Base-by-base conservation (phyloP, 2,113 vertebrate species). In the Actenoides lindsayi region DNA sequence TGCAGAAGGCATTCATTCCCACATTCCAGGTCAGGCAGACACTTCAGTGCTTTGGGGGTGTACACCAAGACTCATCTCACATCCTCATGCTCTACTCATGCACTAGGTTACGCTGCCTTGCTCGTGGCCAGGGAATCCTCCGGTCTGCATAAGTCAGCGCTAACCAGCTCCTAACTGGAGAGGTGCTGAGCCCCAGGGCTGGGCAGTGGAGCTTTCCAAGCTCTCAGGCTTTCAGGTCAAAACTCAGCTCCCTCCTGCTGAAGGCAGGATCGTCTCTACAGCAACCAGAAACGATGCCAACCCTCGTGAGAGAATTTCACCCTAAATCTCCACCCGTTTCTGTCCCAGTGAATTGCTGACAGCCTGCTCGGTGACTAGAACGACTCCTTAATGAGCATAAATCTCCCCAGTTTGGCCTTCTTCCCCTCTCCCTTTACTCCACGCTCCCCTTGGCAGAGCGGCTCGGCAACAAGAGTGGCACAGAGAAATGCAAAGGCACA, bases 101-200 rank as follows among this genome's bases (percentile, higher is more conserved):
- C 21, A 16, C 33, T 48, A 75, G 41, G 68, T 35, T 75, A 1
- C 4, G 18, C 35, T 56, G 79, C 87, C 53, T 41, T 71, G 35
- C 27, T 71, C 39, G 17, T 1, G 1, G 18, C 17, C 19, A 25
- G 39, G 6, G 46, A 70, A 71, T 46, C 28, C 41, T 67, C 1
- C 0, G 13, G 20, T 5, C 10, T 19, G 8, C 21, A 24, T 42
- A 33, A 46, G 53, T 23, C 39, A 13, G 64, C 1, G 1, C 71
- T 46, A 46, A 64, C 7, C 28, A 57, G 24, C 41, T 63, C 48
- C 35, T 33, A 67, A 41, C 20, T 28, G 59, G 35, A 81, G 80
- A 68, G 46, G 24, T 67, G 64, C 4, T 57, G 63, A 57, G 68
- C 33, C 33, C 25, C 79, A 14, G 8, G 44, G 56, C 41, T 33